Evolutionary conservation across 1,140 invertebrate genomes (phyloP).

Genomic region (Drosophila busckii): DNA sequence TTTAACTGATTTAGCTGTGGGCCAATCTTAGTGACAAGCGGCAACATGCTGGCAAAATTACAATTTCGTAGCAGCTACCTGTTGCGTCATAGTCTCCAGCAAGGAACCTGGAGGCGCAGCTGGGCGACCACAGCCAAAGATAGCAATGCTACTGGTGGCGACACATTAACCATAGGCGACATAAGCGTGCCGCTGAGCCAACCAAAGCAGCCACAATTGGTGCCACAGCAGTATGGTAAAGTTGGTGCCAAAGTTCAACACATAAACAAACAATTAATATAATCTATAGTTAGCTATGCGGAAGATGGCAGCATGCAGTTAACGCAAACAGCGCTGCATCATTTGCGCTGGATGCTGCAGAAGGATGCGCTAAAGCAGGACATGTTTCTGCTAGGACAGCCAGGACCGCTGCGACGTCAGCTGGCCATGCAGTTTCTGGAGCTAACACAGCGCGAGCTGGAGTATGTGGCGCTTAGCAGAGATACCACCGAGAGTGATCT

Average conservation of each 20-base stretch:
- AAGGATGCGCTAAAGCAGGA: conserved; percentile 96
- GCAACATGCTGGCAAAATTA: conserved; percentile 28
- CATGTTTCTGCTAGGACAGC: conserved; percentile 95
- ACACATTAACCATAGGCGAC: conserved; percentile 86
- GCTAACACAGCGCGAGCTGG: conserved; percentile 92
- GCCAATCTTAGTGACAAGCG: no score
- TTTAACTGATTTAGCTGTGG: no score
- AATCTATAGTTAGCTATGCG: conserved; percentile 80
- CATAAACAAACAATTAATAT: neutral
- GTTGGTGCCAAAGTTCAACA: conserved; percentile 41
- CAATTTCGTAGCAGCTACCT: conserved; percentile 18
- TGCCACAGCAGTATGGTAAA: conserved; percentile 90
- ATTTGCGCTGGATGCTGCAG: conserved; percentile 96
- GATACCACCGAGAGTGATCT: conserved; percentile 98
- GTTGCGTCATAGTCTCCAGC: conserved; percentile 46
- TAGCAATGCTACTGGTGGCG: conserved; percentile 7
- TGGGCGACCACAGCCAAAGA: conserved; percentile 10
- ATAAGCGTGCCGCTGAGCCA: conserved; percentile 84
- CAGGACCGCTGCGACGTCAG: conserved; percentile 86
- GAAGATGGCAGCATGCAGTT: conserved; percentile 79
- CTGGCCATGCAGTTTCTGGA: conserved; percentile 93
- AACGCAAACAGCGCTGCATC: conserved; percentile 87
- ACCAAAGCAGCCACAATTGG: conserved; percentile 86
- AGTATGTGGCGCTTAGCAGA: conserved; percentile 95
- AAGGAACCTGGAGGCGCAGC: conserved; percentile 9